These are phyloP conservation scores for Standfussiana lucernea DNA, from an alignment of 2,888 invertebrate genomes.

Conservation along the genomic window DNA sequence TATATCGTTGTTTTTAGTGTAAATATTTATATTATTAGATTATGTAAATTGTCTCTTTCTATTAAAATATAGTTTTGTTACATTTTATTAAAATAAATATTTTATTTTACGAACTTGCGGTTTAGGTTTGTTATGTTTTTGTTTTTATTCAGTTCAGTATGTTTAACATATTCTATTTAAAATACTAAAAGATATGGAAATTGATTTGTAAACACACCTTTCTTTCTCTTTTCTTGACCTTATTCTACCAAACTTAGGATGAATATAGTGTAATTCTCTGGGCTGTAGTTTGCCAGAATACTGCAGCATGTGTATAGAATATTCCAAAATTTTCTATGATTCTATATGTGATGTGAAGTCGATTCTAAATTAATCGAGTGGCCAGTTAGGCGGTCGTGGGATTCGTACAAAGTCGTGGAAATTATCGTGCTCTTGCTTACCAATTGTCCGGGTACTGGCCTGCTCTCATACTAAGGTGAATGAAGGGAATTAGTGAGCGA, in stretches of 20 bases:
- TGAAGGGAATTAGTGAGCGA: not conserved
- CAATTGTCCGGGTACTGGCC: not conserved
- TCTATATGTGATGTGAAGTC: slow-evolving; percentile 28
- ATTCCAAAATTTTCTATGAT: not conserved
- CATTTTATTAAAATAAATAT: slow-evolving; percentile 25
- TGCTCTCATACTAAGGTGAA: not conserved
- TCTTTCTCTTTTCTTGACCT: not conserved
- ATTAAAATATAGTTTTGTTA: slow-evolving; percentile 43
- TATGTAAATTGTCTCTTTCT: slow-evolving; percentile 38
- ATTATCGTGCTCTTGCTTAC: slow-evolving; percentile 19
- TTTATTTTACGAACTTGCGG: slow-evolving; percentile 32
- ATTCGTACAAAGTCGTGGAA: slow-evolving; percentile 54
- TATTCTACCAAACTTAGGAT: not conserved
- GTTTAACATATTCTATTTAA: slow-evolving; percentile 38
- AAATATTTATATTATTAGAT: slow-evolving; percentile 50
- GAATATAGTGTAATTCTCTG: not conserved
- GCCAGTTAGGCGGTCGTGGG: slow-evolving; percentile 35
- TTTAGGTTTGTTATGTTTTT: slow-evolving; percentile 54
- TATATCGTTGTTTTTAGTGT: slow-evolving; percentile 35
- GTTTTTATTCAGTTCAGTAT: slow-evolving; percentile 40
- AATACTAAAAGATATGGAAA: slow-evolving; percentile 17
- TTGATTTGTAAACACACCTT: slow-evolving; percentile 3
- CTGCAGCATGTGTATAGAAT: not conserved
- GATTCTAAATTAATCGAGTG: slow-evolving; percentile 38
- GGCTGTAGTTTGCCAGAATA: not conserved